Evolutionary conservation across 2,888 invertebrate species (phyloP).

Genomic region (Aphelenchoides bicaudatus): DNA sequence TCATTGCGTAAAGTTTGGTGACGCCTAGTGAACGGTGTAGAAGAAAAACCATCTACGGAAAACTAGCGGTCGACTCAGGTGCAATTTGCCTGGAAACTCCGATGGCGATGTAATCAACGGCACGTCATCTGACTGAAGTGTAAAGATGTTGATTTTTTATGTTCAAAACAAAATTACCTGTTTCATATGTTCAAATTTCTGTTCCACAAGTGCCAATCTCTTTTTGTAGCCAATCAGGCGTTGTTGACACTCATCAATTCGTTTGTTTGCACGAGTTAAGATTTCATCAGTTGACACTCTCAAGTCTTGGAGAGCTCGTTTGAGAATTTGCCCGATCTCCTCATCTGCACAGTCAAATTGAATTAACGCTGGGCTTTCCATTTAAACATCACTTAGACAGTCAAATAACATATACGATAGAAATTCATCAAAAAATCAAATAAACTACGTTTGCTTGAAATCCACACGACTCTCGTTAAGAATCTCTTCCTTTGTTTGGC

Average conservation of each 20-base stretch:
- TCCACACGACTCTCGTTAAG: too few species aligned
- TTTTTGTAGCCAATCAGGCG: background rate
- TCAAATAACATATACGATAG: too few species aligned
- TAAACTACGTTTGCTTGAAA: too few species aligned
- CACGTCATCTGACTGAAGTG: background rate
- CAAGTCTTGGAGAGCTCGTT: background rate
- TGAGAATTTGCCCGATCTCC: background rate
- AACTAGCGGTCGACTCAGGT: constrained; percentile 1
- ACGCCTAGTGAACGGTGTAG: too few species aligned
- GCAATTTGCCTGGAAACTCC: constrained; percentile 11
- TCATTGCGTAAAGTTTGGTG: too few species aligned
- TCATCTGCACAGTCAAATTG: constrained; percentile 6
- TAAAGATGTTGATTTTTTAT: background rate
- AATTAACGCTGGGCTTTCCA: background rate
- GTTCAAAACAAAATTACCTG: background rate
- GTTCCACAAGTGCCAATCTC: background rate
- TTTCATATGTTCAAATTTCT: constrained; percentile 5
- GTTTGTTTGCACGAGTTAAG: background rate
- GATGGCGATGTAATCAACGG: constrained; percentile 5
- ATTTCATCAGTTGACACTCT: background rate
- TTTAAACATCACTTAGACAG: too few species aligned
- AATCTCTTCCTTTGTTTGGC: too few species aligned
- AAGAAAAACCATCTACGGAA: background rate
- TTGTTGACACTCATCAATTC: background rate
- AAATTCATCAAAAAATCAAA: too few species aligned